Evolutionary conservation across 2,888 invertebrate genomes (phyloP), one percentile per base, ranked within the genome.

Genomic region (Trichacis sp.): DNA sequence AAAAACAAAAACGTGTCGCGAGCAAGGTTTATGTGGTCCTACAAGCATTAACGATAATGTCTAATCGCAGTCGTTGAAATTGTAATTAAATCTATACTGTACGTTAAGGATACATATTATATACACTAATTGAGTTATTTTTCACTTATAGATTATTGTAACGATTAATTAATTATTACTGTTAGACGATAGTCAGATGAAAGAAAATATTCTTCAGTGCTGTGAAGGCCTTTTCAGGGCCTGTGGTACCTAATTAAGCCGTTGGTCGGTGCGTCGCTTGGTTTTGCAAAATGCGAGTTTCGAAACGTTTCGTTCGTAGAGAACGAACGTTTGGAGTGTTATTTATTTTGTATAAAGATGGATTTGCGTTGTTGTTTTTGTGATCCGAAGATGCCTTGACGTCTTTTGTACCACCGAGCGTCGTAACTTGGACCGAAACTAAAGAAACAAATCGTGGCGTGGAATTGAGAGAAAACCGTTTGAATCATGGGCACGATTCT

Each of bases 1-100:
- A n/a, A n/a, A n/a, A n/a, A n/a, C n/a, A n/a, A n/a, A n/a, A n/a
- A n/a, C n/a, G n/a, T n/a, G n/a, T n/a, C n/a, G n/a, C n/a, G 83
- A 84, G 83, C 83, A 84, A 84, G 83, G 83, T 82, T 83, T 78
- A 82, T 78, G 83, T 84, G 83, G 83, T 84, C 81, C 78, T 82
- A 83, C 79, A 83, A 76, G 45, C 65, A 70, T 67, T 62, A 59
- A 71, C 69, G 75, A 76, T 69, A 75, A 67, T 78, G 73, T 78
- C 78, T 76, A 77, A 81, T 79, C 71, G 72, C 79, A 81, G 75
- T 81, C 82, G 81, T 83, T 82, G 79, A 80, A 74, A 71, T 53
- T 65, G 73, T 73, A 77, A 77, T 77, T 77, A 77, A 75, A 82
- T 80, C 79, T 81, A 80, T 81, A 81, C 75, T 80, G 74, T 80